Conservation (phyloP, 1,140 invertebrate species). For the Heliconius congener region DNA sequence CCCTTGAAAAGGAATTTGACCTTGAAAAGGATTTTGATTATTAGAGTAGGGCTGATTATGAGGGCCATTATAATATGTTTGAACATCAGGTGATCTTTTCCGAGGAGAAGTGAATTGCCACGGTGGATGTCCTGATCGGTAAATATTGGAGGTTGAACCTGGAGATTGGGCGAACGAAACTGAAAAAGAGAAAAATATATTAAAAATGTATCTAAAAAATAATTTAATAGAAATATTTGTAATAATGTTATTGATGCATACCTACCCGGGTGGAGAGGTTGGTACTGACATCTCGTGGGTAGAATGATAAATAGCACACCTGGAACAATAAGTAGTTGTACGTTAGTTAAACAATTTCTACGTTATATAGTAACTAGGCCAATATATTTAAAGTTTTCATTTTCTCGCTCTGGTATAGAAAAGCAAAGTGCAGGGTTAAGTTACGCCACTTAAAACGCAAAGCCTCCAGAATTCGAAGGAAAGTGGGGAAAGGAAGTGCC, state of each 20-base stretch:
- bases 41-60: slow-evolving; percentile 39
- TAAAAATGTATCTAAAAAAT: slow-evolving; percentile 1
- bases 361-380: no score
- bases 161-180: slow-evolving; percentile 57
- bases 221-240: not conserved
- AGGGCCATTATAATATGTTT: slow-evolving; percentile 36
- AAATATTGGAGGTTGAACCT: slow-evolving; percentile 53
- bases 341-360: no score
- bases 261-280: slow-evolving; percentile 74
- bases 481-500: not conserved
- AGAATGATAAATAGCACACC: slow-evolving; percentile 52
- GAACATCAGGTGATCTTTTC: slow-evolving; percentile 62
- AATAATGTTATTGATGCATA: slow-evolving; percentile 70
- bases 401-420: not conserved
- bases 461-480: not conserved
- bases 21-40: slow-evolving; percentile 46
- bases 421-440: not conserved
- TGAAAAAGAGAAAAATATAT: slow-evolving; percentile 44
- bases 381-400: not conserved
- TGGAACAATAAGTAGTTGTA: slow-evolving; percentile 50
- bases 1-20: not conserved
- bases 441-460: not conserved
- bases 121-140: slow-evolving; percentile 60
- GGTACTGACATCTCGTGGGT: slow-evolving; percentile 51
- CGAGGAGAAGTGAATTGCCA: slow-evolving; percentile 68